Conservation (phyloP, 2,113 vertebrate species). For the Chaetodon trifascialis region DNA sequence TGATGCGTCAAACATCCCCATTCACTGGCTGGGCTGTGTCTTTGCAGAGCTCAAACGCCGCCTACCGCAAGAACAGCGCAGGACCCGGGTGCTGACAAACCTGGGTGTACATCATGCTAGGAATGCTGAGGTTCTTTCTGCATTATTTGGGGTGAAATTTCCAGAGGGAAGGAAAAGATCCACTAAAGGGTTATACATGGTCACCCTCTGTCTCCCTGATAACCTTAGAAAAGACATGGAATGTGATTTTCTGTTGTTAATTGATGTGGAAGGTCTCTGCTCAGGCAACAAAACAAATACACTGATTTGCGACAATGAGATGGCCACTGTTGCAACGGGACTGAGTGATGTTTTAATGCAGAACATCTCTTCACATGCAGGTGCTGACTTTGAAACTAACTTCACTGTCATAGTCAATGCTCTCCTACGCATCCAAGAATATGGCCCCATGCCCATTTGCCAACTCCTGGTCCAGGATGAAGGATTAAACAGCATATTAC, state of each 20-base stretch:
- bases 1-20: conserved; percentile 78
- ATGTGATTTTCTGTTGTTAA: conserved; percentile 86
- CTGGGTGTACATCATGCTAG: conserved; percentile 69
- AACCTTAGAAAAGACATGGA: conserved; percentile 80
- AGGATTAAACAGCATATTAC: conserved; percentile 65
- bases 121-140: conserved; percentile 87
- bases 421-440: conserved; percentile 82
- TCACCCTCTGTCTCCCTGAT: conserved; percentile 74
- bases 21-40: conserved; percentile 74
- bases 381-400: conserved; percentile 76
- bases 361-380: conserved; percentile 73
- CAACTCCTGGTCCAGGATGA: conserved; percentile 71
- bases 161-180: conserved; percentile 73
- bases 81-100: conserved; percentile 69
- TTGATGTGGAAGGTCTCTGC: conserved; percentile 84
- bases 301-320: conserved; percentile 69
- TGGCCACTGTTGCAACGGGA: conserved; percentile 79
- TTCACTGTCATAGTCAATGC: conserved; percentile 84
- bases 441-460: conserved; percentile 69
- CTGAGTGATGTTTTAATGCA: conserved; percentile 80
- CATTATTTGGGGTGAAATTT: conserved; percentile 88
- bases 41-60: conserved; percentile 73
- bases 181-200: conserved; percentile 82
- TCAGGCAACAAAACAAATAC: conserved; percentile 31
- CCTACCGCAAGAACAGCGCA: conserved; percentile 62